Evolutionary conservation across 2,797 vertebrate species (phyloP), one percentile per base, ranked within the genome.

Genomic region (Danio aesculapii): DNA sequence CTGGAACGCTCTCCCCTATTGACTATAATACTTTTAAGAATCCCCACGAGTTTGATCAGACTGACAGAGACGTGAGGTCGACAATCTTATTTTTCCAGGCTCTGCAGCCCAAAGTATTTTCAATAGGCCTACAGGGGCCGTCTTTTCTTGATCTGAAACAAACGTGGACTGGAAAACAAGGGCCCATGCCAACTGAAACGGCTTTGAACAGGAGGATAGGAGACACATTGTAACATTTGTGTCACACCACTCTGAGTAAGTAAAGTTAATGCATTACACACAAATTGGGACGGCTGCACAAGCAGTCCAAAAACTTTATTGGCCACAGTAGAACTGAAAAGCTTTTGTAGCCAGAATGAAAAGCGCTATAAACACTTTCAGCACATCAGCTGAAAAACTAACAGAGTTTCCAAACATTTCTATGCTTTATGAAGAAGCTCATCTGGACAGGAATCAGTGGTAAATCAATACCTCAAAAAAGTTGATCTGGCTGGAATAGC

Each of bases 1-100:
- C 64, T 89, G 83, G 76, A 70, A 81, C 73, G 82, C 76, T 84
- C 63, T 75, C 17, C 53, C 46, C 68, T 70, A 52, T 73, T 74
- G 53, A 79, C 75, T 73, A 50, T 58, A 79, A 68, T 43, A 57
- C 55, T 63, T 82, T 77, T 81, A 67, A 87, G 59, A 39, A 16
- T 75, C 69, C 50, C 12, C 30, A 47, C n/a, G 59, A 50, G 61
- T 75, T 75, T 85, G 77, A 84, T 85, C 77, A 72, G 39, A 47
- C 77, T 78, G 55, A 84, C 73, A 41, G 69, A 81, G 77, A 83
- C 70, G 63, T 80, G 47, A 84, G 82, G 69, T 83, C 82, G 71
- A 73, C 55, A 77, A 75, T 53, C 50, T 57, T 67, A 73, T 63
- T 61, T 86, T 82, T 84, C 77, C 70, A 84, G 39, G 47, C 71